Base-by-base conservation (phyloP, 2,113 vertebrate genomes). In the Periophthalmodon schlosseri region DNA sequence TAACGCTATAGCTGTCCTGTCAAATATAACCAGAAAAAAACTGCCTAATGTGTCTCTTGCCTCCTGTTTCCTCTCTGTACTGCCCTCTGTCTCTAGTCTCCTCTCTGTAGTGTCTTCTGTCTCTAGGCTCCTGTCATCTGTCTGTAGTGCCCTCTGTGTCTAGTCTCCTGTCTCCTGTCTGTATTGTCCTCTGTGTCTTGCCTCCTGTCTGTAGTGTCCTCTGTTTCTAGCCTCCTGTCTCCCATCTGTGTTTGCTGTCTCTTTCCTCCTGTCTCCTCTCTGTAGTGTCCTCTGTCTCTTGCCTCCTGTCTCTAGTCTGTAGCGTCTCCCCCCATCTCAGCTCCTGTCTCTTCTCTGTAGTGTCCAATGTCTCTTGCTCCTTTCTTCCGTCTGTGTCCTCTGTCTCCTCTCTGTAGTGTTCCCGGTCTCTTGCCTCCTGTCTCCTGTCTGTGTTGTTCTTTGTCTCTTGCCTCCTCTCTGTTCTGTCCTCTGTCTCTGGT, bases 101-200 rank as follows among this genome's bases (percentile, higher is more conserved):
- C 68, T 24, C 16, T 7, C 50, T 54, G 60, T 75, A 72, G 73
- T 73, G 70, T 75, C 75, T 58, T 60, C 3, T 28, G 28, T 28
- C 28, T 28, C 28, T 28, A 3, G 28, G 2, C 28, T n/a, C n/a
- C n/a, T n/a, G n/a, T n/a, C n/a, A 2, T 3, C 28, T 28, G 28
- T 28, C 28, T 2, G 28, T 28, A 28, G 28, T 28, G 28, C 3
- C 28, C 28, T 28, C 28, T 28, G 28, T 2, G 2, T 28, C 28
- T 28, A 9, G 54, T 23, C 54, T 9, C n/a, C 20, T 44, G 39
- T 57, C n/a, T 28, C 28, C 28, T 28, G 2, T 34, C 39, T 12
- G 21, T 56, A 2, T 6, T 20, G n/a, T 57, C 54, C 9, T 21
- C 54, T 57, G 54, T 56, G 7, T 9, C 5, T 20, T 10, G 54